Evolutionary conservation across 2,888 invertebrate species (phyloP), one percentile per base, ranked within the genome.

Genomic region (Thalpophila matura): DNA sequence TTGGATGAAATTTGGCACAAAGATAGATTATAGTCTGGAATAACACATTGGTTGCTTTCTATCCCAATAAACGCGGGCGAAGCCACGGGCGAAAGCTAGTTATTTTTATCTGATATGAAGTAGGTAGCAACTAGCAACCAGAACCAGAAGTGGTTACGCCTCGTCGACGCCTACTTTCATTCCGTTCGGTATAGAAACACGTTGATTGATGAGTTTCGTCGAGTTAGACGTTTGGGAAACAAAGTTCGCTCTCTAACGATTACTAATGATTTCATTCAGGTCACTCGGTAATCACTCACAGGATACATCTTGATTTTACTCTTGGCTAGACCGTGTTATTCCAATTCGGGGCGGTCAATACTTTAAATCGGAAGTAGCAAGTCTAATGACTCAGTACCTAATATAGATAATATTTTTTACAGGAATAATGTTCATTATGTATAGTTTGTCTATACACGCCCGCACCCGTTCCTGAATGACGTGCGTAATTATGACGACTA

Each of bases 221-320:
- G 58, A 78, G 74, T 78, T 79, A 68, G 79, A 76, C 70, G 79
- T 74, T 79, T 46, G 64, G 70, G 66, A 79, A 86, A 88, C 87
- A 83, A 89, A 89, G 85, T 89, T 86, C 74, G 75, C 64, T 73
- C 69, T 77, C 83, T 89, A 89, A 89, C 88, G 86, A 87, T 88
- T 87, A 89, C 89, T 90, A 90, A 90, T 89, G 88, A 89, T 87
- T 77, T 80, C 77, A 81, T 80, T 66, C 63, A 68, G 66, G 77
- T 67, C 72, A 73, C 63, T 71, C 69, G 63, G 74, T 38, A 68
- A 79, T 73, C 59, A 63, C 79, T 79, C 55, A 71, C 65, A 56
- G 73, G 16, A 31, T 65, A 67, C 63, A 66, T 70, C 66, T 74
- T 67, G 74, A 70, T 66, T 67, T 70, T 63, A 68, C 63, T 51